Evolutionary conservation across 2,888 invertebrate species (phyloP), one percentile per base, ranked within the genome.

Genomic region (Magallana nippona): DNA sequence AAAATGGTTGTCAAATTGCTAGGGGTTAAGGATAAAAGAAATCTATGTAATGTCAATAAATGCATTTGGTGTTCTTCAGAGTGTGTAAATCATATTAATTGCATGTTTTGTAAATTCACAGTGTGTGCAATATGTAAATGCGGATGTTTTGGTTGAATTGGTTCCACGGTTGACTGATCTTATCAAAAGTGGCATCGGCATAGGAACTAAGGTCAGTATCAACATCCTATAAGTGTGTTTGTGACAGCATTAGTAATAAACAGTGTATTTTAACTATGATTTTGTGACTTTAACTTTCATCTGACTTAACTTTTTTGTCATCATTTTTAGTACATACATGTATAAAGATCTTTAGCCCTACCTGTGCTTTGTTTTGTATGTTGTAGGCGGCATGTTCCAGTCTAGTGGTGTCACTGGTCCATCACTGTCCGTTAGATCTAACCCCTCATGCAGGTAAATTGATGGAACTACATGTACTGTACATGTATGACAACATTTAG

Each of bases 101-200:
- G n/a, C 55, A n/a, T 10, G 3, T 13, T 78, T 78, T 56, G 55
- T 55, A 10, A 78, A 55, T 44, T 89, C 92, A 1, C 92, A 96
- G 95, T 96, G 96, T 89, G 95, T 96, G 57, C 96, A 96, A 89
- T 97, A 96, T 93, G 96, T 98, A 55, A 97, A 97, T 94, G 96
- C 96, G 78, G 95, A 96, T 13, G 96, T 96, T 55, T 95, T 98
- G 92, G 96, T 96, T 89, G 96, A 97, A 90, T 96, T 98, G 94
- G 95, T 97, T 13, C 97, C 98, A 0, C 96, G 96, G 91, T 88
- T 95, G 55, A 90, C 93, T 44, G 98, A 98, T 87, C 95, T 98
- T 83, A 96, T 97, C 91, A 97, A 96, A 91, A 95, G 95, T 85
- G 96, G 97, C 2, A 96, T 97, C 0, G 97, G 97, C 89, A 95